Conservation (phyloP, 2,888 invertebrate genomes). For the Lepidochrysops patricia region DNA sequence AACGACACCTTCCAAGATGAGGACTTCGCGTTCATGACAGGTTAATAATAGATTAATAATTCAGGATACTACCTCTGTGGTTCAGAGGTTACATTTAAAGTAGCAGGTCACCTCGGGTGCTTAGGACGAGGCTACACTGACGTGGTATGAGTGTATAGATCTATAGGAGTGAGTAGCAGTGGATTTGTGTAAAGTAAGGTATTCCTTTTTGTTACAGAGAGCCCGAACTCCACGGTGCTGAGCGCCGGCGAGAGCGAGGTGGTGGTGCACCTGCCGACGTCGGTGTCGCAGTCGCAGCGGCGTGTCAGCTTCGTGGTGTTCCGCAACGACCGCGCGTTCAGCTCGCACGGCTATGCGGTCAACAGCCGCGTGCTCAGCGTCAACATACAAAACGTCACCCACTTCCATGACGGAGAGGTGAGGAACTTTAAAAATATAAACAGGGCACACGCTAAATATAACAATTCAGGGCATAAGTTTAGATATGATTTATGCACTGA, state of each 20-base stretch:
- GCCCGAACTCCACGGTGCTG: conserved; percentile 35
- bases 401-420: conserved; percentile 51
- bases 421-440: conserved; percentile 21
- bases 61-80: no score
- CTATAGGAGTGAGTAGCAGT: neutral
- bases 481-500: no score
- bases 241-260: conserved; percentile 42
- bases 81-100: no score
- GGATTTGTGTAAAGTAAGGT: no score
- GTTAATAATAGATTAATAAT: conserved; percentile 30
- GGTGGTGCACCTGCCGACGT: conserved; percentile 52
- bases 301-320: conserved; percentile 66
- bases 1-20: conserved; percentile 36
- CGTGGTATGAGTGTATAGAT: no score
- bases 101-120: no score
- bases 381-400: conserved; percentile 50
- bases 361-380: conserved; percentile 68
- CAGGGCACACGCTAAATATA: no score
- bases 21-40: conserved; percentile 48
- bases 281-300: conserved; percentile 36
- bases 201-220: conserved; percentile 31
- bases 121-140: no score
- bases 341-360: conserved; percentile 30
- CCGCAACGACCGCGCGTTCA: conserved; percentile 61
- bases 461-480: no score